Conservation (phyloP, 2,797 vertebrate species). For the Esox masquinongy region DNA sequence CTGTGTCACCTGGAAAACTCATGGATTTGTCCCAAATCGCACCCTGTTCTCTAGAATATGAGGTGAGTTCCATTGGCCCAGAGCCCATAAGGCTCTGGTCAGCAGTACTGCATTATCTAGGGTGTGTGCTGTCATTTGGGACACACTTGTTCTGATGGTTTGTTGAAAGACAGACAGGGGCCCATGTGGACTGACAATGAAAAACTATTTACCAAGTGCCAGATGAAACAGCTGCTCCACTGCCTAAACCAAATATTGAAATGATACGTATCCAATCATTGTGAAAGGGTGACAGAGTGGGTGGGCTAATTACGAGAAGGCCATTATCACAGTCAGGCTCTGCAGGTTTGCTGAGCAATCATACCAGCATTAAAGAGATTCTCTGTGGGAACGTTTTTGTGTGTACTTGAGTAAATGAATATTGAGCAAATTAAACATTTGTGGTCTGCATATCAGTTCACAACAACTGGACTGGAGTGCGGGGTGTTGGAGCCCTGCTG, state of each 20-base stretch:
- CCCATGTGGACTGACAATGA: constrained; percentile 3
- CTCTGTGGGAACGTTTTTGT: not conserved
- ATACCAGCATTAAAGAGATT: not conserved
- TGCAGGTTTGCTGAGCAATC: not conserved
- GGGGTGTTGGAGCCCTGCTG: not conserved
- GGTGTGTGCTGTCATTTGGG: not conserved
- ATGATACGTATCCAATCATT: not conserved
- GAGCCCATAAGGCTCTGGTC: not conserved
- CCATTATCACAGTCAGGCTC: not conserved
- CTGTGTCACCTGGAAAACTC: constrained; percentile 33
- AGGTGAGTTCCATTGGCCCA: not conserved
- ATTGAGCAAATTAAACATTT: not conserved
- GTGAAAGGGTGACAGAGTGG: constrained; percentile 1
- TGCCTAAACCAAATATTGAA: not conserved
- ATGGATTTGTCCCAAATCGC: not conserved
- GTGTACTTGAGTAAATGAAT: not conserved
- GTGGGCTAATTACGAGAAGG: not conserved
- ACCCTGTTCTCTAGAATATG: not conserved
- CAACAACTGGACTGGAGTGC: not conserved
- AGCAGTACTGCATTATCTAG: not conserved
- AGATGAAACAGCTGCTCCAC: constrained; percentile 34
- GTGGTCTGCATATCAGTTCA: not conserved
- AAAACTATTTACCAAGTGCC: constrained; percentile 22
- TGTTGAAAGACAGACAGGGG: not conserved
- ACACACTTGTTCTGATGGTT: not conserved